phyloP scores from a whole-genome alignment of 1,140 invertebrate genomes.

The Tetragnatha versicolor region DNA sequence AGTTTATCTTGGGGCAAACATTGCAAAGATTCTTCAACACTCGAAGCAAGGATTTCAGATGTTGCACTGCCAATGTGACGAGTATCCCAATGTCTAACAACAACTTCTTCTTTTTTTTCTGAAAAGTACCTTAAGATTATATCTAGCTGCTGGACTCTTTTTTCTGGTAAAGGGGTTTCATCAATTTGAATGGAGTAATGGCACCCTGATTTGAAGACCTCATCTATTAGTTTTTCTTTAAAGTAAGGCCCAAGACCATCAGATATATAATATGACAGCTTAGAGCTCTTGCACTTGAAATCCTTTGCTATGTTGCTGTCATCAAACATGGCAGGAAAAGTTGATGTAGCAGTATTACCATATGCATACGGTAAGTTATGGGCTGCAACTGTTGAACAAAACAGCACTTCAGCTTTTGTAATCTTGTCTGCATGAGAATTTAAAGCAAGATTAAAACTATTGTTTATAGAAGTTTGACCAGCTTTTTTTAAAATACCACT shows the following conservation, averaged over 20 bases:
- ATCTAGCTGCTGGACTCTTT: not conserved
- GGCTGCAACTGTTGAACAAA: not conserved
- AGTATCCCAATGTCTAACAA: not conserved
- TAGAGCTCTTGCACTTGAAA: not conserved
- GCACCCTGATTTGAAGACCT: not conserved
- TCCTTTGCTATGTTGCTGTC: not conserved
- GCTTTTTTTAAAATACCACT: not conserved
- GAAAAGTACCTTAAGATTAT: not conserved
- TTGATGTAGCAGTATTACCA: not conserved
- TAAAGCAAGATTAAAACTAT: not conserved
- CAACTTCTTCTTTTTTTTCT: not conserved
- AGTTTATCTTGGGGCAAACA: not conserved
- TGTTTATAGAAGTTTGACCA: not conserved
- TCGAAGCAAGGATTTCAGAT: not conserved
- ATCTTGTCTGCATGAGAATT: not conserved
- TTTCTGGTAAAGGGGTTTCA: not conserved
- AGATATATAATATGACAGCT: not conserved
- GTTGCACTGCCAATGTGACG: not conserved
- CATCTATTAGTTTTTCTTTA: not conserved
- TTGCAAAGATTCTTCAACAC: not conserved
- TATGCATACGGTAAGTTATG: not conserved
- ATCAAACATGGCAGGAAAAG: not conserved
- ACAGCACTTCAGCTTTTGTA: not conserved
- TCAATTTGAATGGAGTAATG: not conserved
- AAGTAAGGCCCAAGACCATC: not conserved